Evolutionary conservation across 2,888 invertebrate genomes (phyloP).

Genomic region (Augochlorella aurata): DNA sequence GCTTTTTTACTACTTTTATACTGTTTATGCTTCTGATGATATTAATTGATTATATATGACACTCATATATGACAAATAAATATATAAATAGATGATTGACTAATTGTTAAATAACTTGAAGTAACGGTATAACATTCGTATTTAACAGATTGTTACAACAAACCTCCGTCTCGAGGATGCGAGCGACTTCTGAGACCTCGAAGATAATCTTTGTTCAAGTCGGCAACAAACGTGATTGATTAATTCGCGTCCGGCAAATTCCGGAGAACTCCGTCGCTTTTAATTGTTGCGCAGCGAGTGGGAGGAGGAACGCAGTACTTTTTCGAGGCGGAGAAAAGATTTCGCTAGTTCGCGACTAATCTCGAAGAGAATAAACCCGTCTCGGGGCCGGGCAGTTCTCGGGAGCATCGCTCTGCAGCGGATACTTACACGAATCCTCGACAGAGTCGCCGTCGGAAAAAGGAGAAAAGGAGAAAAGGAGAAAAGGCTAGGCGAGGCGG

Average conservation of each 20-base stretch:
- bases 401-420: conserved; percentile 35
- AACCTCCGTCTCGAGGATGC: no score
- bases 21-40: no score
- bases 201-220: no score
- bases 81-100: no score
- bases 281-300: neutral
- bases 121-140: no score
- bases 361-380: conserved; percentile 36
- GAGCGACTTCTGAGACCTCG: no score
- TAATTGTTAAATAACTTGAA: no score
- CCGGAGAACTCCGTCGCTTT: neutral
- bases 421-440: conserved; percentile 60
- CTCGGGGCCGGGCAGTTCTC: conserved; percentile 17
- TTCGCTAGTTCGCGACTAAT: conserved; percentile 41
- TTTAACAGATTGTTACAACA: no score
- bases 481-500: conserved; percentile 34
- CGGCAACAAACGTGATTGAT: neutral
- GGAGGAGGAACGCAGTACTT: neutral
- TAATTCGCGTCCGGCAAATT: neutral
- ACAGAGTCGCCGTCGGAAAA: conserved; percentile 41
- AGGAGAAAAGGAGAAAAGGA: conserved; percentile 35
- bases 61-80: no score
- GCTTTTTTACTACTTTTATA: no score
- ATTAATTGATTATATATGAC: no score
- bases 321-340: conserved; percentile 4